Conservation (phyloP, 2,797 vertebrate species). For the Falco novaeseelandiae region DNA sequence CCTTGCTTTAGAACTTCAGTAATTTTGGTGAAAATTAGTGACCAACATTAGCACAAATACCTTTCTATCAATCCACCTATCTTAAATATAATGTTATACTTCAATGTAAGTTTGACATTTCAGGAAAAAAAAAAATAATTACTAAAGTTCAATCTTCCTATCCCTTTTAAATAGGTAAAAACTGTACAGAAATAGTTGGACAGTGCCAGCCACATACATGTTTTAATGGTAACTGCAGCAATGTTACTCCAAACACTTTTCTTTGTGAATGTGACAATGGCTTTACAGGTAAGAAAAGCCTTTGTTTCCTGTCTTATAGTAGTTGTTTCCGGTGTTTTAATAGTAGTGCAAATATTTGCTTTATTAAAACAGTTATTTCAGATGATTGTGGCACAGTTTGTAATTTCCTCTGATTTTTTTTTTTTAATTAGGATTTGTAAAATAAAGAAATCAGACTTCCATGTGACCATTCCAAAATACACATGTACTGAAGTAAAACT, state of each 20-base stretch:
- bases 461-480: not conserved
- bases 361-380: not conserved
- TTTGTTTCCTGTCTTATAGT: not conserved
- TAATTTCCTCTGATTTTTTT: not conserved
- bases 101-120: not conserved
- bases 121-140: not conserved
- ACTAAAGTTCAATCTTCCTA: not conserved
- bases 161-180: slow-evolving; percentile 76
- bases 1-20: not conserved
- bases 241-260: slow-evolving; percentile 75
- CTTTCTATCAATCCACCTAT: not conserved
- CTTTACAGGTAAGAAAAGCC: slow-evolving; percentile 61
- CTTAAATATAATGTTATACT: not conserved
- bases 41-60: not conserved
- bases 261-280: slow-evolving; percentile 72
- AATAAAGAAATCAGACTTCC: not conserved
- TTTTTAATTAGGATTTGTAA: not conserved
- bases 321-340: not conserved
- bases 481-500: not conserved
- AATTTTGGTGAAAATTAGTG: not conserved
- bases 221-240: slow-evolving; percentile 78
- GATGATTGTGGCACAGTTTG: not conserved
- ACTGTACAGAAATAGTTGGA: slow-evolving; percentile 83
- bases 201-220: slow-evolving; percentile 77
- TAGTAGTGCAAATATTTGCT: not conserved